Base-by-base conservation (phyloP, 1,140 invertebrate species). In the Rhizoglyphus robini region DNA sequence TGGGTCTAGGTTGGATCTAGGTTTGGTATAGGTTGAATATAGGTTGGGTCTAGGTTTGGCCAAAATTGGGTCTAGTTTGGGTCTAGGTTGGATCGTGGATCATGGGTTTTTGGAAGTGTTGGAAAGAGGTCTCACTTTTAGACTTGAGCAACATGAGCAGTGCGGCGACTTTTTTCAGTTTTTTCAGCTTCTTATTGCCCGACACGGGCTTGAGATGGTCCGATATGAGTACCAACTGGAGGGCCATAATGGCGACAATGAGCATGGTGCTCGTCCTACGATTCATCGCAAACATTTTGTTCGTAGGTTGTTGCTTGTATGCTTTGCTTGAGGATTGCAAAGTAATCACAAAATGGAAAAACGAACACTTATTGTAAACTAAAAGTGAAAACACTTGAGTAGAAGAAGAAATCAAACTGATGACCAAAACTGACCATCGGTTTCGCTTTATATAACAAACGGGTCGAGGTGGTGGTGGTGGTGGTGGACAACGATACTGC, bases 261-360 rank as follows among this genome's bases (percentile, higher is more conserved):
- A 54, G 51, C 51, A 54, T 11, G 8, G 51, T 54, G 51, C 51
- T 54, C 51, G 51, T 54, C 8, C 51, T 8, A 54, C 51, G 51
- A 32, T 54, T 54, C 51, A 54, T 54, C 15, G 51, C 8, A 32
- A 54, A 54, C 51, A 54, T 41, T 41, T 41, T 8, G 36, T 41
- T 41, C 8, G 36, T 41, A 11, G 36, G 36, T 41, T 41, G 8
- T 41, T 41, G 8, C 18, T 41, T 41, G 8, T 41, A 11, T 41
- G 36, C n/a, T n/a, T n/a, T n/a, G n/a, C n/a, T n/a, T n/a, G n/a
- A n/a, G n/a, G n/a, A n/a, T n/a, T n/a, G n/a, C n/a, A n/a, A n/a
- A n/a, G n/a, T n/a, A n/a, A n/a, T n/a, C n/a, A n/a, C n/a, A n/a
- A n/a, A 18, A 41, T 41, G 36, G 18, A 41, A 41, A 8, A 41